phyloP scores from a whole-genome alignment of 2,113 vertebrate species.

The Progne subis region DNA sequence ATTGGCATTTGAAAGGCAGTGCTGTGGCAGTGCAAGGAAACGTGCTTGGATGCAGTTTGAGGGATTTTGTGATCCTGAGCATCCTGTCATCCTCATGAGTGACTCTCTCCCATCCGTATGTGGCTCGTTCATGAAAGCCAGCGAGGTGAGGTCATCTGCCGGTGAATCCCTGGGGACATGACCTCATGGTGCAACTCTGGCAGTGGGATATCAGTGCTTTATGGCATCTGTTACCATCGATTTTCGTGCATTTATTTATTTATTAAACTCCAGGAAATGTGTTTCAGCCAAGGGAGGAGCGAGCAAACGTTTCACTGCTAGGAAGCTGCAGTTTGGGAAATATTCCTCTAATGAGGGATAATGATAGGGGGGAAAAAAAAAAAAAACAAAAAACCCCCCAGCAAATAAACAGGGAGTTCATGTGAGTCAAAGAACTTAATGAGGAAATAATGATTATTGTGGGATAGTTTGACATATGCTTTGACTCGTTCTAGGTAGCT shows the following conservation, averaged over 20 bases:
- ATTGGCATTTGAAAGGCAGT: not conserved
- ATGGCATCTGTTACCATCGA: not conserved
- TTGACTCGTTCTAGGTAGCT: not conserved
- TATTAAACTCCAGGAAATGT: not conserved
- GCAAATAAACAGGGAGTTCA: not conserved
- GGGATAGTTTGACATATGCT: not conserved
- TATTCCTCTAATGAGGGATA: not conserved
- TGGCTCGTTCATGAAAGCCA: not conserved
- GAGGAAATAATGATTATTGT: not conserved
- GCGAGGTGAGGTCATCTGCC: not conserved
- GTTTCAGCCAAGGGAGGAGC: not conserved
- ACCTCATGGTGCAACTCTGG: not conserved
- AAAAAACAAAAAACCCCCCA: rapidly evolving
- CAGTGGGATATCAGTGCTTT: not conserved
- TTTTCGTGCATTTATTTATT: not conserved
- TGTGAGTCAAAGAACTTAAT: not conserved
- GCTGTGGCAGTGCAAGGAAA: not conserved
- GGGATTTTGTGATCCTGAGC: not conserved
- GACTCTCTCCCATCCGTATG: not conserved
- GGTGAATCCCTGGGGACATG: not conserved
- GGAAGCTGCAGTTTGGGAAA: not conserved
- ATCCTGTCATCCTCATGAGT: not conserved
- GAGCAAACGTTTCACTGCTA: not conserved
- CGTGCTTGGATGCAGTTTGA: not conserved
- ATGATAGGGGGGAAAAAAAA: not conserved